Evolutionary conservation across 2,888 invertebrate species (phyloP), one percentile per base, ranked within the genome.

Genomic region (Eupithecia dodoneata): DNA sequence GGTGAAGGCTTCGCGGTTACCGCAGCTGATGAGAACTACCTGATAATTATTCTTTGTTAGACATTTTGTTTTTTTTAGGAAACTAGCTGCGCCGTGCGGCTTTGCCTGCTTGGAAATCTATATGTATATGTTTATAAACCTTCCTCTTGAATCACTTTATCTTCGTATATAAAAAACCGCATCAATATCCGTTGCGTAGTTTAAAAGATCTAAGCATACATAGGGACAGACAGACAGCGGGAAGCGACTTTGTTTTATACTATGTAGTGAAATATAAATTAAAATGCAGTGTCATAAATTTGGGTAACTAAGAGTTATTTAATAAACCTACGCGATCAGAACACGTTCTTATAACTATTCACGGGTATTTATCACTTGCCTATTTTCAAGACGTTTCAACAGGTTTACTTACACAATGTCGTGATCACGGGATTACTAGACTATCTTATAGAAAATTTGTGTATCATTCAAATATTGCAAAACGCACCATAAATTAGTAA

Each of bases 1-100:
- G 94, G 92, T 94, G 94, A 94, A 94, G 94, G 94, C 91, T 74
- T 79, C 81, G 79, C 77, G 78, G 77, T 71, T 77, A 67, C 72
- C 76, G 76, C 79, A 66, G 63, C 75, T 72, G 72, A 59, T 63
- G 55, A 63, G 73, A 67, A 73, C 63, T 79, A 76, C 45, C 70
- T 10, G 30, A 70, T 47, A 70, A 70, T 69, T 2, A 47, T 70
- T 70, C 44, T 6, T 44, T 45, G n/a, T 67, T 49, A 13, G 49
- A 49, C 13, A 13, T 2, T 47, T 47, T 12, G 47, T 49, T 13
- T 9, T 18, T 55, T 55, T 59, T 59, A 30, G 30, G 30, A 30
- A 30, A 30, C 30, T 30, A 30, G 1, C 1, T 30, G 30, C 30
- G 30, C 30, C 30, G 30, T 30, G 30, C 30, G 30, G 30, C 30